Base-by-base conservation (phyloP, 2,888 invertebrate genomes). In the Xylocampa areola region DNA sequence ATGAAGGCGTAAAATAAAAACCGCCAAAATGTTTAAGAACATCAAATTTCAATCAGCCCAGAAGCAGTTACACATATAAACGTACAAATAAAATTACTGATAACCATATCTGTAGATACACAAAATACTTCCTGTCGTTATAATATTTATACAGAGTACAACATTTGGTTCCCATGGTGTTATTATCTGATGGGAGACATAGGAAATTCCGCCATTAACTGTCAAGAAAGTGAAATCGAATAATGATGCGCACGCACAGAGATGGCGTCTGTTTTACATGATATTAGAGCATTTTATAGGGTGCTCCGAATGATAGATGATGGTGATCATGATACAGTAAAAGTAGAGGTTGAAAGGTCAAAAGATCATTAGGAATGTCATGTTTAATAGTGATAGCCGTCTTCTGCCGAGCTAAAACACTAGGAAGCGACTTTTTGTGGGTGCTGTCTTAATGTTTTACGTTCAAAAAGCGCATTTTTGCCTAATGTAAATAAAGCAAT, bases 141-240 rank as follows among this genome's bases (percentile, higher is more conserved):
- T 63, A 64, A 68, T 55, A 61, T 54, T 64, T 62, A 57, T 51
- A 67, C 55, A 19, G 30, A 45, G 55, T 50, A 54, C 53, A 50
- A 32, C 14, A 33, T 44, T 40, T 39, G 48, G 60, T 73, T 76
- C 76, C 65, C 78, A 70, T 65, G 67, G 37, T 32, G 37, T 55
- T 64, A 78, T 77, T 74, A 80, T 69, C 68, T 72, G 68, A 81
- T 82, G 79, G 79, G 79, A 84, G 77, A 73, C 75, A 54, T 79
- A 80, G 66, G 74, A 72, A 77, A 77, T 79, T 73, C 77, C 72
- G 71, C 69, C 76, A 68, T 77, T 76, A 76, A 32, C 45, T 50
- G 37, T 35, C 63, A 75, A 72, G 82, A 85, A 84, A 85, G 85
- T 84, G 84, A 84, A 84, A 85, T 81, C 77, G 47, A 57, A 67